These are phyloP conservation scores for Spisula subtruncata DNA, from an alignment of 2,888 invertebrate genomes.

Conservation along the genomic window DNA sequence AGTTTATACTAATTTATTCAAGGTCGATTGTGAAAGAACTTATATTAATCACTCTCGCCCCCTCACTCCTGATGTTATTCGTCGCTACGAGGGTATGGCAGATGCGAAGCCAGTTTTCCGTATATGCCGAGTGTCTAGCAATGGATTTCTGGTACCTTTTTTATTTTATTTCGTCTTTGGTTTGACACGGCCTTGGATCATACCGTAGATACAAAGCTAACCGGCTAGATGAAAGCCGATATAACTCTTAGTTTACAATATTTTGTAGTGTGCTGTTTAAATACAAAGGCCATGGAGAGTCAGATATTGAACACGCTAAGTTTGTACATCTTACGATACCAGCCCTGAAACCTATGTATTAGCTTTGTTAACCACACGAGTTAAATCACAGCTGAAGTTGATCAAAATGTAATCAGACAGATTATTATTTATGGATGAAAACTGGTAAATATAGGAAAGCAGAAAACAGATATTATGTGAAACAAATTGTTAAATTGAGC, in stretches of 20 bases:
- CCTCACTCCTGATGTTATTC: no score
- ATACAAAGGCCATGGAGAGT: not conserved
- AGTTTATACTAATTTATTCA: no score
- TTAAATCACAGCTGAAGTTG: not conserved
- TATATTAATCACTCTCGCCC: no score
- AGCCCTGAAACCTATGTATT: not conserved
- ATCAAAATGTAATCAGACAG: not conserved
- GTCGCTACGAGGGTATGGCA: no score
- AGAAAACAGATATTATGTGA: not conserved
- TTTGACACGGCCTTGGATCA: no score
- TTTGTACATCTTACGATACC: not conserved
- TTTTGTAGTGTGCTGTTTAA: not conserved
- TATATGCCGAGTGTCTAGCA: no score
- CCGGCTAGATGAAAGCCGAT: no score
- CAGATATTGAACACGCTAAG: not conserved
- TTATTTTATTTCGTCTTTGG: no score
- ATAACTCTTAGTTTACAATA: not conserved
- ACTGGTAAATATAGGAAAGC: not conserved
- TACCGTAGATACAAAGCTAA: no score
- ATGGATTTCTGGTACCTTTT: no score
- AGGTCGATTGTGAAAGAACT: no score
- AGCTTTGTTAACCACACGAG: not conserved
- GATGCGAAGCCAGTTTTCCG: no score
- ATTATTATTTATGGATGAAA: not conserved
- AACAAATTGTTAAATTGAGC: constrained; percentile 1